Evolutionary conservation across 2,113 vertebrate genomes (phyloP), one percentile per base, ranked within the genome.

Genomic region (Turnix velox): DNA sequence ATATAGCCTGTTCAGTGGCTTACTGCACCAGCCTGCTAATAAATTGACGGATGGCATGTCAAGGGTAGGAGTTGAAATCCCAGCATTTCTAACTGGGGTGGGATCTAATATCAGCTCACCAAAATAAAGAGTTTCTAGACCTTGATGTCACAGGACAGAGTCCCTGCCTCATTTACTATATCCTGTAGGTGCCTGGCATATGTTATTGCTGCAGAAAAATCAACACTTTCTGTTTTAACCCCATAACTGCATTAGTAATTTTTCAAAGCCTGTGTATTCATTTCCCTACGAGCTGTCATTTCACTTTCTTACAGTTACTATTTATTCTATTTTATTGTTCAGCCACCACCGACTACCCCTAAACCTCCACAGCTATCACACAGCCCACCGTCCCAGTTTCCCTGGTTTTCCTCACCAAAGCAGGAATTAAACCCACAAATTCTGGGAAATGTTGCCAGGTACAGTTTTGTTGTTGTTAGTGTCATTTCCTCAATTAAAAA

Each of bases 21-120:
- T 97, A 96, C 97, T 97, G 97, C 97, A 97, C 93, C 96, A 96
- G 97, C 18, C 94, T 98, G 97, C 97, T 98, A 98, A 98, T 98
- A 98, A 98, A 98, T 97, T 98, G 97, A 98, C 96, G 97, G 97
- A 98, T 98, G 97, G 96, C 84, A 71, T 98, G 98, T 98, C 98
- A 98, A 96, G 87, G 94, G 84, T 97, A 95, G 25, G 95, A 96
- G 96, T 45, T 92, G 94, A 98, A 97, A 97, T 97, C 94, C 95
- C 88, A 97, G 98, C 96, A 96, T 98, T 97, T 98, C 97, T 97
- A 97, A 97, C 96, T 72, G 96, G 95, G 93, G 92, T 88, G 84
- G 96, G 96, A 96, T 97, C 95, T 97, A 94, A 96, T 95, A 97
- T 91, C 96, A 95, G 81, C 71, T 79, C 55, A 95, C 97, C 95